phyloP scores from a whole-genome alignment of 2,888 invertebrate genomes.

The Synanthedon tipuliformis region DNA sequence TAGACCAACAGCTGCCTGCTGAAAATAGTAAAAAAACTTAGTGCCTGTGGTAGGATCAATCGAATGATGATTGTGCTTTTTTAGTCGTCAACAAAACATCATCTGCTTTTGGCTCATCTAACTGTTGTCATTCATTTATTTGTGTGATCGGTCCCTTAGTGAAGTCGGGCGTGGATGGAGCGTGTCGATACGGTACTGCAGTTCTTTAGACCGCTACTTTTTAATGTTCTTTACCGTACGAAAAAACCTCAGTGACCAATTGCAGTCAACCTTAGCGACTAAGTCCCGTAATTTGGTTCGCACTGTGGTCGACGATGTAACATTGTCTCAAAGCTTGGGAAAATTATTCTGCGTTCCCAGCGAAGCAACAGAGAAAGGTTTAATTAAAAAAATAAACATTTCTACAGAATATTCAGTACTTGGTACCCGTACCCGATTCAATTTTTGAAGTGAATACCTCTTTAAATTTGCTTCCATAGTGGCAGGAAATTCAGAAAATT shows the following conservation, averaged over 20 bases:
- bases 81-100: not conserved
- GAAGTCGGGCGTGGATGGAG: constrained; percentile 16
- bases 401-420: too few species aligned
- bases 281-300: constrained; percentile 30
- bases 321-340: not conserved
- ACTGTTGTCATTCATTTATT: constrained; percentile 7
- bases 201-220: constrained; percentile 24
- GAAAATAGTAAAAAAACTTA: too few species aligned
- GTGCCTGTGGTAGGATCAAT: too few species aligned
- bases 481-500: too few species aligned
- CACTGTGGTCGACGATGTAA: constrained; percentile 16
- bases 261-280: constrained; percentile 19
- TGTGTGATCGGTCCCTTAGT: constrained; percentile 6
- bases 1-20: too few species aligned
- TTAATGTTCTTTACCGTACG: constrained; percentile 17
- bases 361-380: too few species aligned
- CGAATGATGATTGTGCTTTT: not conserved
- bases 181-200: constrained; percentile 37
- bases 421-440: too few species aligned
- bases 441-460: too few species aligned
- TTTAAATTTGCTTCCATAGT: too few species aligned
- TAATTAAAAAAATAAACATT: too few species aligned
- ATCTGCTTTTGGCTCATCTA: constrained; percentile 4
- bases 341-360: not conserved
- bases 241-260: constrained; percentile 30